phyloP scores from a whole-genome alignment of 2,888 invertebrate genomes.

The Protonemura montana region DNA sequence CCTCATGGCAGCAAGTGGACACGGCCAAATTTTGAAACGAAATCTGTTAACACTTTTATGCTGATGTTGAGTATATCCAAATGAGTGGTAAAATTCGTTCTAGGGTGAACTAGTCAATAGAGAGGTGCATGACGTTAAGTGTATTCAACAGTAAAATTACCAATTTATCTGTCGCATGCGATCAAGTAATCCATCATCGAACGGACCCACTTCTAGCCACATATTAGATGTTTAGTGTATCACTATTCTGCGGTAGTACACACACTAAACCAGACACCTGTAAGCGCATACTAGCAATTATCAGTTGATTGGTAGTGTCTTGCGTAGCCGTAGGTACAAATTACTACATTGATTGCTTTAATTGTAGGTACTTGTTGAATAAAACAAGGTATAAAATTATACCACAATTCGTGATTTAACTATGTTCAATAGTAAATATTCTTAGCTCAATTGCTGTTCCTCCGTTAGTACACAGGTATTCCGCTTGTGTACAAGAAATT shows the following conservation, averaged over 20 bases:
- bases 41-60: slow-evolving; percentile 35
- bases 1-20: no score
- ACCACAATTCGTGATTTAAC: background rate
- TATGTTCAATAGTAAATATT: no score
- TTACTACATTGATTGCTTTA: background rate
- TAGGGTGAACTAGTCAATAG: background rate
- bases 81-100: slow-evolving; percentile 35
- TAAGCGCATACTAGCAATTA: background rate
- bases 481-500: no score
- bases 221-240: no score
- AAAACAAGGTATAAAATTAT: background rate
- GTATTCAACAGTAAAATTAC: background rate
- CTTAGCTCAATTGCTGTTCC: no score
- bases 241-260: no score
- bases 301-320: background rate
- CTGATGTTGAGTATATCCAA: slow-evolving; percentile 15
- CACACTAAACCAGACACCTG: background rate
- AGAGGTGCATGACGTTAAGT: background rate
- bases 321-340: background rate
- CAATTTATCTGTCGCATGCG: background rate
- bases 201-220: no score
- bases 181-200: background rate
- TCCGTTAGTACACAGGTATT: no score
- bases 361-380: background rate
- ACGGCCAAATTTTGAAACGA: slow-evolving; percentile 28